Base-by-base conservation (phyloP, 2,888 invertebrate species). In the Hydrotaea cyrtoneurina region DNA sequence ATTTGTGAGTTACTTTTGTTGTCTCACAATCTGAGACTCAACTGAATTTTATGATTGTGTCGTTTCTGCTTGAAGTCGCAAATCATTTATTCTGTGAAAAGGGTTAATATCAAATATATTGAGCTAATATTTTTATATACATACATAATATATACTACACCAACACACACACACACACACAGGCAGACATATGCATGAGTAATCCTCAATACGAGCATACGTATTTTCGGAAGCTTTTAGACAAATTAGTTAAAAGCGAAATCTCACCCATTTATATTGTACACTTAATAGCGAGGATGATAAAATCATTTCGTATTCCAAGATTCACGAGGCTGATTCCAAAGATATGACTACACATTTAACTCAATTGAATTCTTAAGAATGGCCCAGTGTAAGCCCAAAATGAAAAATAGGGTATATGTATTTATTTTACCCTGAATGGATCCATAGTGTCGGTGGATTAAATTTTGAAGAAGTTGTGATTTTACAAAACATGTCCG, bases 101-200 rank as follows among this genome's bases (percentile, higher is more conserved):
- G 69, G 69, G 43, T 69, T 46, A 69, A 69, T 69, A 69, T 69
- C 21, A 62, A 62, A 62, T 62, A 23, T 69, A 69, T 69, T 69
- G 39, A 23, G 46, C 69, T 69, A 21, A 23, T 69, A 46, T 62
- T 62, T 39, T 39, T 39, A 39, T 39, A 39, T 39, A 39, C 13
- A 39, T 10, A 39, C 39, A 39, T 15, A 62, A 17, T 17, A 62
- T 62, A 10, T 23, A 62, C 23, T n/a, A n/a, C n/a, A n/a, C n/a
- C n/a, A n/a, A 59, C 21, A 21, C 26, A 59, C 23, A 31, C 26
- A 26, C 59, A 59, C 26, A 59, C 59, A 59, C 21, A 23, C 2
- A 59, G 13, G 10, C 31, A 31, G 31, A 3, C 15, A 43, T 11
- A 13, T 43, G 15, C 43, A 13, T 43, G 50, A n/a, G n/a, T 31